Percentiles rank a stretch among this genome's conserved stretches.
These are phyloP conservation scores for Indicator indicator DNA, from an alignment of 2,113 vertebrate genomes.

Conservation along the genomic window DNA sequence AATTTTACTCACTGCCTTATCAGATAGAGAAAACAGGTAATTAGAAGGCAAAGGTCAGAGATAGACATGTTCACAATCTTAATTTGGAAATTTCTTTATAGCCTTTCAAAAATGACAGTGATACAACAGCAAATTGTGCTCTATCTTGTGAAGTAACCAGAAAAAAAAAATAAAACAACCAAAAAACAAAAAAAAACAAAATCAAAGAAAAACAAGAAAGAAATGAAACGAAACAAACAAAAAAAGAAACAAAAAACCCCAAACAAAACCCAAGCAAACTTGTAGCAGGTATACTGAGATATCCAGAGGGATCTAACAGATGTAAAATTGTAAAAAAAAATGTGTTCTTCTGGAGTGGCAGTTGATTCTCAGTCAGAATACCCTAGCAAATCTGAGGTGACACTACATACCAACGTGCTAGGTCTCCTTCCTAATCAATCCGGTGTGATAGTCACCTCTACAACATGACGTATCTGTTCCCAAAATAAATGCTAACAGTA, in stretches of 20 bases:
- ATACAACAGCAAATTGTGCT: not conserved
- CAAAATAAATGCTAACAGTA: not conserved
- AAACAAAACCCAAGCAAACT: not conserved
- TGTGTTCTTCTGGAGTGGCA: not conserved
- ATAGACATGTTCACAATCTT: not conserved
- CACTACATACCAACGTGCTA: not conserved
- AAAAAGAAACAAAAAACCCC: no score
- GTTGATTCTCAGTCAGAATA: not conserved
- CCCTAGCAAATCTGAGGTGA: not conserved
- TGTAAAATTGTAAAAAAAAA: not conserved
- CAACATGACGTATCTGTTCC: not conserved
- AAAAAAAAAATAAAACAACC: no score
- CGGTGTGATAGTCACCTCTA: not conserved
- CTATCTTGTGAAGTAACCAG: not conserved
- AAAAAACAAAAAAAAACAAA: no score
- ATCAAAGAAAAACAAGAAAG: no score
- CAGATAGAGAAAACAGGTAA: not conserved
- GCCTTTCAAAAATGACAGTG: not conserved
- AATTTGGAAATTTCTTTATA: not conserved
- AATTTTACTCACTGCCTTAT: not conserved
- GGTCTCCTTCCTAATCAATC: not conserved
- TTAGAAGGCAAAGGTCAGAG: slow-evolving; percentile 15
- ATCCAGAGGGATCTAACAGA: not conserved
- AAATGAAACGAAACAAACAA: no score
- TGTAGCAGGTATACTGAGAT: not conserved